These are phyloP conservation scores for Poeciliopsis turrubarensis DNA, from an alignment of 2,113 vertebrate species.

Conservation along the genomic window DNA sequence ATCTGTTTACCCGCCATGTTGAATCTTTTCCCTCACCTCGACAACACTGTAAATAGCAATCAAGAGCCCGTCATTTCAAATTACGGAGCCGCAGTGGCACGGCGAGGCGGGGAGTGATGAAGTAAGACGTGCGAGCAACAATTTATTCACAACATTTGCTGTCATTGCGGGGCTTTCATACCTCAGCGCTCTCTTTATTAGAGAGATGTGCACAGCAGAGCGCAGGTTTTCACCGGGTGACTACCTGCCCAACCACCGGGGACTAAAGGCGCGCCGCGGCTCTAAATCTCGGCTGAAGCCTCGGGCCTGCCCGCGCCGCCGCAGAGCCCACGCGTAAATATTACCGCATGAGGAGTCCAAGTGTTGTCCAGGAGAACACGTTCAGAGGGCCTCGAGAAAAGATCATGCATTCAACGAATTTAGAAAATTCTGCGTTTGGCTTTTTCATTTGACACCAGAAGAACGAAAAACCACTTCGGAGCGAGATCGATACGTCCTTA, in stretches of 20 bases:
- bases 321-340: conserved; percentile 16
- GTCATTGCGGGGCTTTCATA: conserved; percentile 33
- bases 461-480: conserved; percentile 43
- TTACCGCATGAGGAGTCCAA: conserved; percentile 27
- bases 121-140: conserved; percentile 34
- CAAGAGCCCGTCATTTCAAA: conserved; percentile 58
- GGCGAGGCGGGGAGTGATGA: conserved; percentile 24
- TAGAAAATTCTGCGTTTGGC: neutral
- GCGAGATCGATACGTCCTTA: conserved; percentile 44
- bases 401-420: conserved; percentile 14
- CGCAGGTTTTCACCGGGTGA: conserved; percentile 8
- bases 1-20: conserved; percentile 53
- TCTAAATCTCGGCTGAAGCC: conserved; percentile 30
- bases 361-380: neutral
- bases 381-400: conserved; percentile 22
- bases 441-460: conserved; percentile 49
- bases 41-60: conserved; percentile 66
- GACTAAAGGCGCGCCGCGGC: conserved; percentile 10
- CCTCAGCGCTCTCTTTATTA: conserved; percentile 36
- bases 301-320: conserved; percentile 5
- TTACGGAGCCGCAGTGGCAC: conserved; percentile 41
- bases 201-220: conserved; percentile 19
- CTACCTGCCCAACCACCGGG: conserved; percentile 15
- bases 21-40: conserved; percentile 53
- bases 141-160: conserved; percentile 50